Base-by-base conservation (phyloP, 2,888 invertebrate species). In the Drosophila nr. fundita region DNA sequence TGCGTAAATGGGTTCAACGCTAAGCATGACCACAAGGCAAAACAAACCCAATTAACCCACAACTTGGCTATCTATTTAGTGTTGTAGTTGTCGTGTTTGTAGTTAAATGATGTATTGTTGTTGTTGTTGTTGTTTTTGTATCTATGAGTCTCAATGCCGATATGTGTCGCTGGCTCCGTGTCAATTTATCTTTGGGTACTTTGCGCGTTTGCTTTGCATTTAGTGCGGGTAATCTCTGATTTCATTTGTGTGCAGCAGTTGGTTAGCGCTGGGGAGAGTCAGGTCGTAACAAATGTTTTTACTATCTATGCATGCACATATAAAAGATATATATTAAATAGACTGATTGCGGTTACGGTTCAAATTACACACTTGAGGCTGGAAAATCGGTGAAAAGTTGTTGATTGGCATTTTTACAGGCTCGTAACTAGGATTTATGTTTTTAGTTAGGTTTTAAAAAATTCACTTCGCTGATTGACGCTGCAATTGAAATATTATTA, bases 1-100 rank as follows among this genome's bases (percentile, higher is more conserved):
- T 68, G 53, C 70, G 54, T 78, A 74, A 74, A 71, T 48, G 78
- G 55, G 78, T 70, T 78, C 59, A 74, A 67, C 55, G 18, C 68
- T 76, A 75, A 67, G 80, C 83, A 83, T 82, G 81, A 78, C 76
- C 82, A 72, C 74, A 82, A 72, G 61, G 73, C 73, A 73, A 74
- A 72, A 60, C 72, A 65, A 66, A 68, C 59, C 62, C 55, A 66
- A 78, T 75, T 75, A 68, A 63, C 40, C 49, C 21, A 18, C 18
- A 53, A 62, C 59, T 29, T 52, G 34, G 4, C 52, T n/a, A 36
- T 53, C 32, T 42, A 6, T 64, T 13, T 50, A 5, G 24, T 18
- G 53, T 27, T 45, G 18, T 50, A 13, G 32, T 8, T 53, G 27
- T 42, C 18, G 10, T 18, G 54, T 52, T n/a, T 50, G 18, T 48